Percentiles rank a stretch among this genome's conserved stretches.
phyloP scores from a whole-genome alignment of 2,113 vertebrate species.

The Prunella fulvescens region DNA sequence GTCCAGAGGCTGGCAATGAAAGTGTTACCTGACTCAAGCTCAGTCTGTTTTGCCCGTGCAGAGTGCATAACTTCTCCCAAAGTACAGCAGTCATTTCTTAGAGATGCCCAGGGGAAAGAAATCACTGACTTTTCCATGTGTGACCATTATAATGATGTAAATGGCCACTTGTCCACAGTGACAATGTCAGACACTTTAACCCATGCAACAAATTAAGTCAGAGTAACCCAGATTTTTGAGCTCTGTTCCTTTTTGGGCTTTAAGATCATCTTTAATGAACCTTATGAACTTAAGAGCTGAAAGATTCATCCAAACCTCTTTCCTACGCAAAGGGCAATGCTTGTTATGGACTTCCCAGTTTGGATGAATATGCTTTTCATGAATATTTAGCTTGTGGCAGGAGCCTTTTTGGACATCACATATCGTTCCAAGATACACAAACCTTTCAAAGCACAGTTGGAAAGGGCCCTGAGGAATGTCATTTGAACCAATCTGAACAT shows the following conservation, averaged over 20 bases:
- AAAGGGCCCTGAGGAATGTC: not conserved
- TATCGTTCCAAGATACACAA: not conserved
- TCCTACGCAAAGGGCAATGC: not conserved
- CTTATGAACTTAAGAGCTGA: not conserved
- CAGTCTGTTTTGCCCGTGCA: not conserved
- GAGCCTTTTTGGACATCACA: not conserved
- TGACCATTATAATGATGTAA: not conserved
- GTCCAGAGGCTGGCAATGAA: not conserved
- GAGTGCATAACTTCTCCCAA: not conserved
- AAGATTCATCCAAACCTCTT: not conserved
- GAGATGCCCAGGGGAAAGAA: not conserved
- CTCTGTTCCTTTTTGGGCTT: not conserved
- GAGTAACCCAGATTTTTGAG: not conserved
- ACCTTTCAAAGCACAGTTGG: not conserved
- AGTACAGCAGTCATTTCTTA: not conserved
- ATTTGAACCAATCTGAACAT: not conserved
- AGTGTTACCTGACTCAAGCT: not conserved
- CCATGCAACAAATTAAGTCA: not conserved
- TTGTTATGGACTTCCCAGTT: not conserved
- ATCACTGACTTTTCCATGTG: not conserved
- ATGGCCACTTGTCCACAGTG: not conserved
- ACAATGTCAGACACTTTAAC: not conserved
- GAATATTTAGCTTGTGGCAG: not conserved
- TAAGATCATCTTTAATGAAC: not conserved
- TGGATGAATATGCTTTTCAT: not conserved